These are phyloP conservation scores for Paedocypris micromegethes DNA, from an alignment of 2,797 vertebrate genomes.

Conservation along the genomic window DNA sequence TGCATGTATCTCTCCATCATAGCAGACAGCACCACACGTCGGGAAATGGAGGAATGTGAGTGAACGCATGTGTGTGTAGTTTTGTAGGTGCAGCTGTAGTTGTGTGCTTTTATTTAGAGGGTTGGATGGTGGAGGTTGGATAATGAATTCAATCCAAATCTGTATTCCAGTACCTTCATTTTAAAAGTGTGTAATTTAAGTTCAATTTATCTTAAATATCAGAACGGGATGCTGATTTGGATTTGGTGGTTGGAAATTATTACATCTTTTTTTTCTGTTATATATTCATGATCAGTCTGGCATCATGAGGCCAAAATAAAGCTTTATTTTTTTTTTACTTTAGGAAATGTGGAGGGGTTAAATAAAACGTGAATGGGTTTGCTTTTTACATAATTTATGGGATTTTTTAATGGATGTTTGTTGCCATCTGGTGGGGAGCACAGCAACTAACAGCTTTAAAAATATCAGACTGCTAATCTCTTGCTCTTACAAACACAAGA, in stretches of 20 bases:
- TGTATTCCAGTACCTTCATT: too few relatives aligned
- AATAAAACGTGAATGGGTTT: background rate
- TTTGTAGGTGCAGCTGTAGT: slow-evolving; percentile 49
- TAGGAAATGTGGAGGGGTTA: background rate
- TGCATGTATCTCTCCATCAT: slow-evolving; percentile 73
- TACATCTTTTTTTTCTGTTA: too few relatives aligned
- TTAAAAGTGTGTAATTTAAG: too few relatives aligned
- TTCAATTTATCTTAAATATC: too few relatives aligned
- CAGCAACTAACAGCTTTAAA: slow-evolving; percentile 38
- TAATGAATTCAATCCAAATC: too few relatives aligned
- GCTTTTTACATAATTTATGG: too few relatives aligned
- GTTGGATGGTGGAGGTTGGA: too few relatives aligned
- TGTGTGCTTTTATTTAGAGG: slow-evolving; percentile 48
- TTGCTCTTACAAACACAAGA: slow-evolving; percentile 13
- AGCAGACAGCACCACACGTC: slow-evolving; percentile 64
- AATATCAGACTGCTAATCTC: slow-evolving; percentile 14
- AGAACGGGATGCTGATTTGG: too few relatives aligned
- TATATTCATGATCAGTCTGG: too few relatives aligned
- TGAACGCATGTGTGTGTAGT: slow-evolving; percentile 58
- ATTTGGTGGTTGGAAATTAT: too few relatives aligned
- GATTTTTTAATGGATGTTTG: background rate
- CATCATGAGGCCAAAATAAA: too few relatives aligned
- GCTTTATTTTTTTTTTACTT: background rate
- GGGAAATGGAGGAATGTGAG: slow-evolving; percentile 77
- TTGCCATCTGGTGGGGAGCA: slow-evolving; percentile 61